Percentiles rank a stretch among this genome's conserved stretches.
Evolutionary conservation across 2,797 vertebrate species (phyloP).

Genomic region (Anableps anableps): DNA sequence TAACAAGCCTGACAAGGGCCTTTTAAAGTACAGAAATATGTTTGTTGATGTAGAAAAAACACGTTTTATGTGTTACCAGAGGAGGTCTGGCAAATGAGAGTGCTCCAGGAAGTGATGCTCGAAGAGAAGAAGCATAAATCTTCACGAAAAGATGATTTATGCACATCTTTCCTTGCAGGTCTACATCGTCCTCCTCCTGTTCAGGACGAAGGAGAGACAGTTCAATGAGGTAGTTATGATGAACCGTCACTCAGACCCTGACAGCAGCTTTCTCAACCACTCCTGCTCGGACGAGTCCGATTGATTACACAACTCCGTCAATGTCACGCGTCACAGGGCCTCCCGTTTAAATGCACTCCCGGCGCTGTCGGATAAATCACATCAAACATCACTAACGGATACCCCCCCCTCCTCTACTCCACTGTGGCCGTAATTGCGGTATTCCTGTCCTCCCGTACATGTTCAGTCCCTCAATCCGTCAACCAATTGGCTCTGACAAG

Average conservation of each 20-base stretch:
- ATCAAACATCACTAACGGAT: constrained; percentile 88
- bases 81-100: constrained; percentile 2
- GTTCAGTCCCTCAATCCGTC: constrained; percentile 81
- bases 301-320: constrained; percentile 94
- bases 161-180: constrained; percentile 35
- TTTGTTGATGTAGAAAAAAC: background rate
- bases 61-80: constrained; percentile 1
- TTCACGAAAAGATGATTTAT: constrained; percentile 61
- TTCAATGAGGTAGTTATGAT: constrained; percentile 71
- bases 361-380: constrained; percentile 89
- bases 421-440: constrained; percentile 91
- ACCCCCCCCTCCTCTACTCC: constrained; percentile 42
- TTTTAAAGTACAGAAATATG: background rate
- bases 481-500: constrained; percentile 85
- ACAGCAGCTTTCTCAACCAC: constrained; percentile 79
- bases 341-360: constrained; percentile 84
- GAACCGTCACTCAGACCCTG: constrained; percentile 76
- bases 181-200: constrained; percentile 37
- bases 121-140: constrained; percentile 35
- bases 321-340: constrained; percentile 88
- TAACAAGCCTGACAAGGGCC: background rate
- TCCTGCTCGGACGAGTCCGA: constrained; percentile 83
- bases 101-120: constrained; percentile 32
- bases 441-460: constrained; percentile 80
- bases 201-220: constrained; percentile 2